phyloP scores from a whole-genome alignment of 2,888 invertebrate species.

The Leptarthrus brevirostris region DNA sequence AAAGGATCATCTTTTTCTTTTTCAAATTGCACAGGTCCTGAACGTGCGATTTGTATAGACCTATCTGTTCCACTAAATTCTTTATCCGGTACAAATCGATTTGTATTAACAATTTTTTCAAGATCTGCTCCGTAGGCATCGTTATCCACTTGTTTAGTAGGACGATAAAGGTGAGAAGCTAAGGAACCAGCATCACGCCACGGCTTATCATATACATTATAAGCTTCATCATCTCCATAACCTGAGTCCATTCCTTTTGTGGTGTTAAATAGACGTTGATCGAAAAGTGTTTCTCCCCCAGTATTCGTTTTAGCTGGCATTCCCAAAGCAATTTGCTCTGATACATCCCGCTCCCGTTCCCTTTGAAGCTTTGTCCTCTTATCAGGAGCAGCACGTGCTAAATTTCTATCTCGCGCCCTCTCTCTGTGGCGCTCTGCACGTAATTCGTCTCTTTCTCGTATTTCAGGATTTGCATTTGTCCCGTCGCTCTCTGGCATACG shows the following conservation, averaged over 20 bases:
- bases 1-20: constrained; percentile 91
- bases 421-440: constrained; percentile 92
- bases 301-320: constrained; percentile 83
- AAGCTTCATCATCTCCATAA: constrained; percentile 96
- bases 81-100: constrained; percentile 97
- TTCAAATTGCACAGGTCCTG: constrained; percentile 97
- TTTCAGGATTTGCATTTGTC: constrained; percentile 68
- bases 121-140: constrained; percentile 93
- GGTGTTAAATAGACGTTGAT: constrained; percentile 95
- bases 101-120: constrained; percentile 88
- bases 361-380: constrained; percentile 89
- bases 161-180: constrained; percentile 90
- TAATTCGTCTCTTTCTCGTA: constrained; percentile 86
- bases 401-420: constrained; percentile 90
- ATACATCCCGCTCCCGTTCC: constrained; percentile 95
- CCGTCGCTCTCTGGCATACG: constrained; percentile 67
- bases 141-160: constrained; percentile 86
- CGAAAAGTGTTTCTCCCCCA: constrained; percentile 87
- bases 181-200: constrained; percentile 92
- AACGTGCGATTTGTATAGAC: constrained; percentile 72
- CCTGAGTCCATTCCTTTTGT: constrained; percentile 90
- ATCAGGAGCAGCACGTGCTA: constrained; percentile 93
- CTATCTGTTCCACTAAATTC: constrained; percentile 94
- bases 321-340: constrained; percentile 97
- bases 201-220: constrained; percentile 98